A percentile compares a stretch with the other conserved stretches of the same genome.
phyloP scores from a whole-genome alignment of 2,797 vertebrate species.

The Lepus townsendii region DNA sequence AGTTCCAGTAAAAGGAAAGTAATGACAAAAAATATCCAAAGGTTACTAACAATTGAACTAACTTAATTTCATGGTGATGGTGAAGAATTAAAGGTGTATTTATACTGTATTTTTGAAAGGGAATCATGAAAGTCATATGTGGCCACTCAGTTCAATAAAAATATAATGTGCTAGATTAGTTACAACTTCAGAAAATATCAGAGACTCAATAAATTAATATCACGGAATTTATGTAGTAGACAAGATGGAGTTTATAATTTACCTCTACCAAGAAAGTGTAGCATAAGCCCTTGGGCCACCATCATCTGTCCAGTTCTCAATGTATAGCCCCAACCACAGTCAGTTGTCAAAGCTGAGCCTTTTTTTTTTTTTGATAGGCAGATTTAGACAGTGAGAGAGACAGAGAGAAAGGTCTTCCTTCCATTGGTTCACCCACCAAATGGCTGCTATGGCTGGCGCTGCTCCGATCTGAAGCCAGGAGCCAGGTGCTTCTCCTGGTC shows the following conservation, averaged over 20 bases:
- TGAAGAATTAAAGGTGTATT: constrained; percentile 41
- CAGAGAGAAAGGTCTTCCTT: too few species aligned
- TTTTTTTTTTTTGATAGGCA: too few species aligned
- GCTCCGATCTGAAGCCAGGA: too few species aligned
- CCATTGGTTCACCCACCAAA: too few species aligned
- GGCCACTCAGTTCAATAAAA: neutral
- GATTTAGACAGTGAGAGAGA: too few species aligned
- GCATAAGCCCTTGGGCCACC: constrained; percentile 94
- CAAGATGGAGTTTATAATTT: constrained; percentile 77
- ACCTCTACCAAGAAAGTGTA: constrained; percentile 97
- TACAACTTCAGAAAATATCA: constrained; percentile 24
- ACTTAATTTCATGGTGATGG: neutral
- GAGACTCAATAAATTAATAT: constrained; percentile 29
- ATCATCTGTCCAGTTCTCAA: constrained; percentile 98
- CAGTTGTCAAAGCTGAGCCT: constrained; percentile 90
- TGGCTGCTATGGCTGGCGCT: too few species aligned
- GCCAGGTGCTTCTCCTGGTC: too few species aligned
- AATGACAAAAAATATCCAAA: neutral
- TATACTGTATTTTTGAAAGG: constrained; percentile 32
- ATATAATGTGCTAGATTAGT: neutral
- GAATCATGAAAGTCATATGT: neutral
- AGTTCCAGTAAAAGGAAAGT: constrained; percentile 42
- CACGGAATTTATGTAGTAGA: neutral
- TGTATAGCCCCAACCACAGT: constrained; percentile 99
- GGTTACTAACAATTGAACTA: constrained; percentile 22